These are phyloP conservation scores for Melanerpes aurifrons DNA, from an alignment of 2,113 vertebrate species.

Conservation along the genomic window DNA sequence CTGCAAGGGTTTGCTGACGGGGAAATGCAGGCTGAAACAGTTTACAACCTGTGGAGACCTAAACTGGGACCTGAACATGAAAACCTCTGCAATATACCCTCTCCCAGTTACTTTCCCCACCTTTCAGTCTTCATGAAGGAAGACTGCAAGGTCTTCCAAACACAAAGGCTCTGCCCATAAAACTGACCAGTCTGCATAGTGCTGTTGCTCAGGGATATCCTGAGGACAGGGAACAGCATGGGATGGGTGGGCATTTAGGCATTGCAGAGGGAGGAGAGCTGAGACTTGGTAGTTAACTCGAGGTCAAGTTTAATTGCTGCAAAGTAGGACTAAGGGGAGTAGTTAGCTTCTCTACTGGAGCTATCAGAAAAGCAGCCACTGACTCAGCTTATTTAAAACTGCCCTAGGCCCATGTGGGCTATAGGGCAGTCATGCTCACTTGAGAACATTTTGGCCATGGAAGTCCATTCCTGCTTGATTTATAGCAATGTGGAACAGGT, in stretches of 20 bases:
- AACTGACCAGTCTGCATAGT: background rate
- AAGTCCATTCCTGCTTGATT: background rate
- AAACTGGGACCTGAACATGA: background rate
- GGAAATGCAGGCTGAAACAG: constrained; percentile 34
- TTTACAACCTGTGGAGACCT: background rate
- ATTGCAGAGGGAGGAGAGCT: background rate
- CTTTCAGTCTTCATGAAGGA: background rate
- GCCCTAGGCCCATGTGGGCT: background rate
- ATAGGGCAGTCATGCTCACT: background rate
- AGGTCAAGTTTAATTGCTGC: background rate
- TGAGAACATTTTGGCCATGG: background rate
- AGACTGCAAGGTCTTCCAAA: background rate
- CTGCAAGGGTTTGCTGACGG: constrained; percentile 45
- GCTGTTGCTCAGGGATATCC: fast-evolving
- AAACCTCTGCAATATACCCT: background rate
- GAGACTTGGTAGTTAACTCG: background rate
- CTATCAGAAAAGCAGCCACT: background rate
- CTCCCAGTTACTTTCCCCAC: background rate
- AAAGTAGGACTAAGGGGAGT: background rate
- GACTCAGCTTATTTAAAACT: background rate
- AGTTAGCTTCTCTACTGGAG: background rate
- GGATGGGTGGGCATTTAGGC: background rate
- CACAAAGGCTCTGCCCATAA: background rate
- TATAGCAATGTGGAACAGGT: background rate
- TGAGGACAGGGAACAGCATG: background rate